Evolutionary conservation across 2,797 vertebrate species (phyloP), one percentile per base, ranked within the genome.

Genomic region (Poeciliopsis turneri): DNA sequence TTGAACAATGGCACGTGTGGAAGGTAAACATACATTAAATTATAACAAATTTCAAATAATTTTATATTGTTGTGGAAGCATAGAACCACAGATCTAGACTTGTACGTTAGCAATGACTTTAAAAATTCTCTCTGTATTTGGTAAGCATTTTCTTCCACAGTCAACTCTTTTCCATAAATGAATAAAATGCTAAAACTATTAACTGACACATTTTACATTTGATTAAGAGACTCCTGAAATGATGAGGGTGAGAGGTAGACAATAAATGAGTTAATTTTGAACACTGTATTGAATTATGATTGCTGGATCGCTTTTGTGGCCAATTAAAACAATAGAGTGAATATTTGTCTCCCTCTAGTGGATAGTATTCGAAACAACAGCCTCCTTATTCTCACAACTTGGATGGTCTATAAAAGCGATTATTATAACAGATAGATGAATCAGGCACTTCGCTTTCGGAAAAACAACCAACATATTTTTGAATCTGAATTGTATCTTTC

Each of bases 291-390:
- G 11, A 55, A n/a, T 55, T 55, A n/a, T 55, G 25, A 55, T 55
- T 4, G 51, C 0, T 64, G 61, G 8, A 18, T 39, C 33, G 13
- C 57, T 15, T 61, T 59, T 59, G 57, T 33, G 8, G 33, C 3
- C 61, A 20, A 41, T 1, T 23, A 12, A n/a, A 70, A 45, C 84
- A 71, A 5, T 23, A 25, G 0, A 11, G 47, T 74, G 2, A 69
- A 82, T 64, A 9, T 91, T 78, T 95, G 91, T 90, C 90, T 84
- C 93, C 92, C 87, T 91, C 94, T 94, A 85, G 89, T 84, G 94
- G 89, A 20, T 3, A 12, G 25, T 47, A 12, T 33, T 13, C 2
- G 1, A 41, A 72, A 78, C 1, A 51, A 16, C 72, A 81, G 0
- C 7, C n/a, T 59, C 39, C 23, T 16, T 3, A 5, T 53, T 8